Conservation (phyloP, 2,113 vertebrate species). For the Strix aluco region DNA sequence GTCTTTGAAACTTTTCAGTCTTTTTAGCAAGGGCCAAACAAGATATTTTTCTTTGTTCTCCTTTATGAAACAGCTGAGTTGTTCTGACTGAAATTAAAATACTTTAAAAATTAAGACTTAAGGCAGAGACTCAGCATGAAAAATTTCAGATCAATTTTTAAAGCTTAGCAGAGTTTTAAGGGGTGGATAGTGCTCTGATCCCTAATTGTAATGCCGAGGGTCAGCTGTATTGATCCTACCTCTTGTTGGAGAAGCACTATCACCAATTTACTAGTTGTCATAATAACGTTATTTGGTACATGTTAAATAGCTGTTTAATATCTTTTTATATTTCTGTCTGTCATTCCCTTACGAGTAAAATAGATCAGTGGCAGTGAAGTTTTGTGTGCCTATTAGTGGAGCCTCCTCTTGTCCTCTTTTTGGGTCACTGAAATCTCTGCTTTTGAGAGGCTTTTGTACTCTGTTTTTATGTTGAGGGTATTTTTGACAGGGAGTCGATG, state of each 20-base stretch:
- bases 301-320: background rate
- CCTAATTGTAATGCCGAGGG: background rate
- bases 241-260: background rate
- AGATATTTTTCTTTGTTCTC: background rate
- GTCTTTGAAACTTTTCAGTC: background rate
- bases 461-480: slow-evolving; percentile 12
- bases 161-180: background rate
- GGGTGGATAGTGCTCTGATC: background rate
- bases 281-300: background rate
- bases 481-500: slow-evolving; percentile 55
- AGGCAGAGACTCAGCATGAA: background rate
- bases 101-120: background rate
- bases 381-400: background rate
- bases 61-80: background rate
- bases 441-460: slow-evolving; percentile 50
- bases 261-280: background rate
- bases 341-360: background rate
- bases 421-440: slow-evolving; percentile 15
- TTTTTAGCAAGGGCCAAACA: background rate
- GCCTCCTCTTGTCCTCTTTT: slow-evolving; percentile 1
- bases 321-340: background rate
- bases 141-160: background rate
- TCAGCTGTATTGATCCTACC: background rate
- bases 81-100: background rate
- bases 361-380: background rate